Evolutionary conservation across 1,140 invertebrate species (phyloP), one percentile per base, ranked within the genome.

Genomic region (Rhagoletis pomonella): DNA sequence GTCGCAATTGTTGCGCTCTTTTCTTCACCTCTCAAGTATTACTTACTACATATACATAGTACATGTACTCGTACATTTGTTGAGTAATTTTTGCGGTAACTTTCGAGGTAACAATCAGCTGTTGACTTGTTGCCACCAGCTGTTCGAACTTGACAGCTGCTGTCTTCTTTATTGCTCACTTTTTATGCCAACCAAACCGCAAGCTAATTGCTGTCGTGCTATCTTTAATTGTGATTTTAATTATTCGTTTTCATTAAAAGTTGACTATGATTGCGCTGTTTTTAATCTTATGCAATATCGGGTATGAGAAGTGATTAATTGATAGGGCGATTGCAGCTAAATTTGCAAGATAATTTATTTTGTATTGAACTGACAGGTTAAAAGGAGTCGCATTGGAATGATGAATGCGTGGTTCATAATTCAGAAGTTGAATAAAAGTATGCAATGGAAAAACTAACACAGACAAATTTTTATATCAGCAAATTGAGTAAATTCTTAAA

Each of bases 161-260:
- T 81, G 50, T n/a, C 47, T 55, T 55, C n/a, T 81, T 81, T 81
- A 81, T 81, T 81, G 29, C 29, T 9, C n/a, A 55, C 50, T 81
- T 81, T 81, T 81, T 81, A 81, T 55, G 73, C 73, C 73, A 81
- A 81, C 6, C 73, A 2, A 81, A 81, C 14, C 29, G 73, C 9
- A 81, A 14, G 73, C 73, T 81, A 81, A 81, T 55, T 55, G 73
- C 50, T 81, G 73, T 81, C 67, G 42, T 81, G 73, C 47, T 81
- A 81, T 81, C 73, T 81, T 81, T 81, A 81, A 81, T 81, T 81
- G 47, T 55, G 73, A 81, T 50, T 50, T 81, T 81, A 81, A 81
- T 81, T 81, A 55, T 81, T 44, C 55, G 47, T 29, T 81, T 81
- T 81, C 73, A 81, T 81, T 81, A 81, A 81, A 42, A 55, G 44